Evolutionary conservation across 2,888 invertebrate species (phyloP).

Genomic region (Mongoloraphidia duomilia): DNA sequence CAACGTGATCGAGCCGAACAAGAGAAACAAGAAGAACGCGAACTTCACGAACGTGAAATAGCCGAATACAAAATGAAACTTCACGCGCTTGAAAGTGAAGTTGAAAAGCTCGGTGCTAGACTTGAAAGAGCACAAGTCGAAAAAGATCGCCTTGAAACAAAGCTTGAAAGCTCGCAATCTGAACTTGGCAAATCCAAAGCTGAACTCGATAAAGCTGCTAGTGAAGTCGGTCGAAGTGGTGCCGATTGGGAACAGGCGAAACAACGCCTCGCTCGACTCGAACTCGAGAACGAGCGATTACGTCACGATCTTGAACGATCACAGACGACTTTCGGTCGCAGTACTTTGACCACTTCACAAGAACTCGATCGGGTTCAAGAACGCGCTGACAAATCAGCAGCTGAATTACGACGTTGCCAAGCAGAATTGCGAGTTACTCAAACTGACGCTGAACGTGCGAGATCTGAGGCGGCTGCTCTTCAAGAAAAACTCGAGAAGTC

Average conservation of each 20-base stretch:
- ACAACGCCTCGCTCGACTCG: constrained; percentile 68
- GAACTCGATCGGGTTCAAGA: constrained; percentile 73
- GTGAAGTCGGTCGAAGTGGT: constrained; percentile 77
- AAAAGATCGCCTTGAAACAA: constrained; percentile 80
- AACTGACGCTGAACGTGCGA: constrained; percentile 77
- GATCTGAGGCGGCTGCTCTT: constrained; percentile 66
- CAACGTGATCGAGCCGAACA: constrained; percentile 91
- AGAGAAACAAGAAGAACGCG: constrained; percentile 91
- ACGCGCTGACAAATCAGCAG: constrained; percentile 69
- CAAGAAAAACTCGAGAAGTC: constrained; percentile 90
- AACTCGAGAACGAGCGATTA: constrained; percentile 80
- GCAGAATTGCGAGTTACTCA: constrained; percentile 85
- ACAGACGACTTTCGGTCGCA: constrained; percentile 70
- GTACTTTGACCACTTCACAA: constrained; percentile 65
- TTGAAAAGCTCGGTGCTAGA: constrained; percentile 73
- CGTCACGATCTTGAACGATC: constrained; percentile 74
- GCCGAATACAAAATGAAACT: constrained; percentile 92
- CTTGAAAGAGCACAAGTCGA: constrained; percentile 81
- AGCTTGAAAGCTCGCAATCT: constrained; percentile 82
- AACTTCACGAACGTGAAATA: constrained; percentile 81
- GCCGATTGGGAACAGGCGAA: constrained; percentile 80
- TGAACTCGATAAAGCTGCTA: constrained; percentile 80
- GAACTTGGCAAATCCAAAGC: constrained; percentile 90
- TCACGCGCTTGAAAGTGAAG: constrained; percentile 80
- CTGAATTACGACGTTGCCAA: constrained; percentile 73